Evolutionary conservation across 1,140 invertebrate species (phyloP), one percentile per base, ranked within the genome.

Genomic region (Pinna nobilis): DNA sequence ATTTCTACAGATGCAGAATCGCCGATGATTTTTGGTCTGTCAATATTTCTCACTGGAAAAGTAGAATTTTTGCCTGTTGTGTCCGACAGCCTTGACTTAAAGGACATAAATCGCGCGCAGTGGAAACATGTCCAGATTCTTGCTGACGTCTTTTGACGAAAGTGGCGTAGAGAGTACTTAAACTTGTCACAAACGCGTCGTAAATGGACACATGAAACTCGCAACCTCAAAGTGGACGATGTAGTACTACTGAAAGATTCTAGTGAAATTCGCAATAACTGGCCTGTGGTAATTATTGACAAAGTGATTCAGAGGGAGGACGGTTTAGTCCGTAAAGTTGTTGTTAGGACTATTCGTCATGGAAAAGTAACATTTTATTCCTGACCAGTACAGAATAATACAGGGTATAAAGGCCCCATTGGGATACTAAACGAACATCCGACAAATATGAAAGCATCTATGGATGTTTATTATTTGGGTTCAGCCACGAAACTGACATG

Each of bases 51-150:
- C 2, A 75, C 71, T 32, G 51, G 51, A 49, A 74, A 78, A 55
- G 23, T 33, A n/a, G 33, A 23, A 13, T 11, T 41, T 15, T 18
- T 28, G 15, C 15, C 23, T 18, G 28, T n/a, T 33, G 66, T 44
- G 23, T 25, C 15, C 20, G 13, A 25, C 9, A n/a, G 35, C 13
- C 18, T 49, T 18, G 23, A 32, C 18, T 15, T 66, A 9, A 68
- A 55, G 37, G 72, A 71, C 1, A 72, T 78, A 18, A 35, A 76
- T 37, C 32, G 23, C 2, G 11, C 59, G 18, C 63, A 70, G 15
- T 78, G 77, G 77, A 74, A 70, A 33, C 60, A 72, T 39, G 73
- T 70, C 1, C 77, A 78, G 47, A 47, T 71, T 11, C 35, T 78
- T 3, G 18, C 77, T 6, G 57, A 78, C 37, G 57, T 28, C 3